Evolutionary conservation across 2,888 invertebrate species (phyloP).

Genomic region (Protula sp.): DNA sequence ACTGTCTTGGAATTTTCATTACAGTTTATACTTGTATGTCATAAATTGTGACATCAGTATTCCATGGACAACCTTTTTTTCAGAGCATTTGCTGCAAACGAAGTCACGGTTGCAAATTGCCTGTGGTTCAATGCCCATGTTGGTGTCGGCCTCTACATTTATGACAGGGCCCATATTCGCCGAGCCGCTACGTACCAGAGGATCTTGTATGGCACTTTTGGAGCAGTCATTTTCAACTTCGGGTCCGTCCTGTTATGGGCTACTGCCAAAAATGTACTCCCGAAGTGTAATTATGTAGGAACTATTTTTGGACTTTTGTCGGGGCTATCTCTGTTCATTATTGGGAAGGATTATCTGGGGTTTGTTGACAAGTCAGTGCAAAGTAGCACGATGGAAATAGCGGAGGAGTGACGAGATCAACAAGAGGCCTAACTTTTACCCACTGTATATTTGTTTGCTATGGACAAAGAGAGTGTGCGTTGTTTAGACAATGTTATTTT

Average conservation of each 20-base stretch:
- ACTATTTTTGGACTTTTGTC: slow-evolving; percentile 69
- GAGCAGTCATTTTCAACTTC: slow-evolving; percentile 70
- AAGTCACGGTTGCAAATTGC: slow-evolving; percentile 60
- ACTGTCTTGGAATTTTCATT: no score
- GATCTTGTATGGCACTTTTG: slow-evolving; percentile 58
- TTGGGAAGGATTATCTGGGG: slow-evolving; percentile 64
- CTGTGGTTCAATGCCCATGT: slow-evolving; percentile 74
- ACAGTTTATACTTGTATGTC: no score
- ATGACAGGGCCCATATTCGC: slow-evolving; percentile 71
- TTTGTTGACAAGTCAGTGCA: slow-evolving; percentile 59
- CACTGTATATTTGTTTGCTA: no score
- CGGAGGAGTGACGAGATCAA: no score
- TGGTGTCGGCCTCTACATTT: slow-evolving; percentile 78
- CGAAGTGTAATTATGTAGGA: slow-evolving; percentile 67
- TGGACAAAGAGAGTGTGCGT: no score
- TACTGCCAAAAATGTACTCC: slow-evolving; percentile 72
- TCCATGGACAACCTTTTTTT: no score
- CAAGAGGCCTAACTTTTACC: no score
- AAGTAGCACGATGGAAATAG: no score
- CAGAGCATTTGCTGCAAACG: slow-evolving; percentile 49
- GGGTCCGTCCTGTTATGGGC: slow-evolving; percentile 88
- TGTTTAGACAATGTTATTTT: no score
- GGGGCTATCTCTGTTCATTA: slow-evolving; percentile 63
- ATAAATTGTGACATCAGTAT: no score
- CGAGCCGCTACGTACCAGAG: slow-evolving; percentile 65